Evolutionary conservation across 2,113 vertebrate species (phyloP), one percentile per base, ranked within the genome.

Genomic region (Murina feae): DNA sequence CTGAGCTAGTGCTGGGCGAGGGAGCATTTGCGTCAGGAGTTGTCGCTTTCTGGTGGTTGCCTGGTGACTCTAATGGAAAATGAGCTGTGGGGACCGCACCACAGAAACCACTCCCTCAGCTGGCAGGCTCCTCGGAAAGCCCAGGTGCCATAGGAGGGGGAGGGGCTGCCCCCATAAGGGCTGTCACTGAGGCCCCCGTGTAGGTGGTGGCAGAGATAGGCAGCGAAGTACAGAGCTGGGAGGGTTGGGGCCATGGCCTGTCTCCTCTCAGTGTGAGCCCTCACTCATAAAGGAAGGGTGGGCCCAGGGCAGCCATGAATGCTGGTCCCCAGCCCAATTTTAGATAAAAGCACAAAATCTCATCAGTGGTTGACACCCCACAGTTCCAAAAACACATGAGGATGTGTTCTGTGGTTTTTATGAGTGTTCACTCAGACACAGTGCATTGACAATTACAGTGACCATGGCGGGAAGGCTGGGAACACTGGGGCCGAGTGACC

Each of bases 41-140:
- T 95, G 89, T 95, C 94, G 0, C 96, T 96, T 94, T 95, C 86
- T 80, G 69, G 63, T 69, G 18, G 96, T 97, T 96, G 96, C 97
- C 89, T 96, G 86, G 95, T 96, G 96, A 96, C 95, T 84, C 47
- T 91, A 55, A 89, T 96, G 95, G 96, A 97, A 97, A 97, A 97
- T 91, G 86, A 97, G 66, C 84, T 66, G 94, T 83, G 90, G 85
- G 18, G 75, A 89, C 83, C 28, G 6, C 81, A 94, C 89, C 95
- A 91, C 96, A 96, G 94, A 95, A 97, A 95, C 96, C 96, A 93
- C 91, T 93, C 95, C 94, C 83, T 94, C 69, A 71, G 86, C 91
- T 93, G 94, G 95, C 69, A 5, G 69, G 65, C 91, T 63, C 30
- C 0, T 75, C 8, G 89, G 96, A 97, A 96, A 96, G 95, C 94